Conservation (phyloP, 2,888 invertebrate genomes). For the Xanthia togata region DNA sequence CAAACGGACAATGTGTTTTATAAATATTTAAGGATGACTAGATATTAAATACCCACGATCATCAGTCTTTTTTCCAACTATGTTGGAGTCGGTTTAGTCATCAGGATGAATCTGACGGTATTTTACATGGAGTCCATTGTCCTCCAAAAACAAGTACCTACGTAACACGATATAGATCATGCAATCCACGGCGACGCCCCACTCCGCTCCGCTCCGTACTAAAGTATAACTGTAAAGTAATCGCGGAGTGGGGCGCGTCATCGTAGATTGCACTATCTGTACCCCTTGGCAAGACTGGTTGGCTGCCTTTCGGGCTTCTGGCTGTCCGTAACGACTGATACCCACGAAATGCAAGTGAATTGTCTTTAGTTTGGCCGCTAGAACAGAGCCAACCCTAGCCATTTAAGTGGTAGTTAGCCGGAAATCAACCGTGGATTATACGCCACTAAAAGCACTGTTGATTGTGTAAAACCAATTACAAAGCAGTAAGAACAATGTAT, state of each 20-base stretch:
- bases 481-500: constrained; percentile 5
- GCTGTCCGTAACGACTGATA: neutral
- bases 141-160: neutral
- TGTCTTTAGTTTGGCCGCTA: no score
- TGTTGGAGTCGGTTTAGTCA: neutral
- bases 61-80: neutral
- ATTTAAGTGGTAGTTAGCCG: constrained; percentile 3
- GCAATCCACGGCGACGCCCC: no score
- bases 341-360: neutral
- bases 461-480: constrained; percentile 25
- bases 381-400: constrained; percentile 23
- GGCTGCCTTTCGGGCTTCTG: neutral
- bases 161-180: neutral
- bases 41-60: neutral
- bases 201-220: no score
- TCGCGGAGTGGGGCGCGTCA: no score
- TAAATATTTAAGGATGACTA: neutral
- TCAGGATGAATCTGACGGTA: neutral
- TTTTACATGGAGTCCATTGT: neutral
- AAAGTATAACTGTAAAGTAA: no score
- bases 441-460: constrained; percentile 6
- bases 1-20: neutral
- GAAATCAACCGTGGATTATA: constrained; percentile 31
- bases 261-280: no score
- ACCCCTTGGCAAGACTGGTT: neutral